A percentile compares a stretch with the other conserved stretches of the same genome.
Conservation (phyloP, 2,797 vertebrate genomes). For the Schizopygopsis pylzovi region DNA sequence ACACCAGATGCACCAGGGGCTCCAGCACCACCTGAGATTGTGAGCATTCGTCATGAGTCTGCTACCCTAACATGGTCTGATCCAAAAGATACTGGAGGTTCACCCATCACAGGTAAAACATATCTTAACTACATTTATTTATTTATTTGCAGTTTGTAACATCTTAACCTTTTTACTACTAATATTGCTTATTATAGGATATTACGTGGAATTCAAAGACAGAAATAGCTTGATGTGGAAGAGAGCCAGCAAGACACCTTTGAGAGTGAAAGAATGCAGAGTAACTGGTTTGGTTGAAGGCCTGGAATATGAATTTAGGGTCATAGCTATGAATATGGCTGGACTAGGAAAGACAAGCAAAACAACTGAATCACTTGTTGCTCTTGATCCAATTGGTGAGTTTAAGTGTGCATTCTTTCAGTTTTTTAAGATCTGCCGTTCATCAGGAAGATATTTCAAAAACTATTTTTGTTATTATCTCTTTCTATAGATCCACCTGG, state of each 20-base stretch:
- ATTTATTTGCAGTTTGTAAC: not conserved
- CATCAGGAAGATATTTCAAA: not conserved
- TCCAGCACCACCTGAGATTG: constrained; percentile 90
- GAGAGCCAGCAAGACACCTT: constrained; percentile 88
- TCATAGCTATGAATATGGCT: constrained; percentile 96
- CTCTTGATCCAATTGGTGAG: constrained; percentile 97
- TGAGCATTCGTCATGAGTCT: constrained; percentile 90
- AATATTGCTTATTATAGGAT: constrained; percentile 78
- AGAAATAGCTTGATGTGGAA: constrained; percentile 99
- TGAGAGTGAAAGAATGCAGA: constrained; percentile 95
- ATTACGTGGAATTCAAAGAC: constrained; percentile 96
- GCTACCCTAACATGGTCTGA: constrained; percentile 92
- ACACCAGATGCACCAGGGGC: constrained; percentile 92
- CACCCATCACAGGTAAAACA: constrained; percentile 91
- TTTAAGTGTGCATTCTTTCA: constrained; percentile 31
- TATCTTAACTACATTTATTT: not conserved
- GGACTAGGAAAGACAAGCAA: constrained; percentile 96
- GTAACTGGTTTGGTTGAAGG: constrained; percentile 94
- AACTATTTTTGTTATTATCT: not conserved
- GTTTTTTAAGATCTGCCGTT: not conserved
- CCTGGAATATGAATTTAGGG: constrained; percentile 98
- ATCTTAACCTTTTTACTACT: constrained; percentile 14
- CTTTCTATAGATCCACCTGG: constrained; percentile 91
- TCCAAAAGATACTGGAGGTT: constrained; percentile 92
- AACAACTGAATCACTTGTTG: constrained; percentile 88